phyloP scores from a whole-genome alignment of 2,888 invertebrate species.

The Biston stratarius region DNA sequence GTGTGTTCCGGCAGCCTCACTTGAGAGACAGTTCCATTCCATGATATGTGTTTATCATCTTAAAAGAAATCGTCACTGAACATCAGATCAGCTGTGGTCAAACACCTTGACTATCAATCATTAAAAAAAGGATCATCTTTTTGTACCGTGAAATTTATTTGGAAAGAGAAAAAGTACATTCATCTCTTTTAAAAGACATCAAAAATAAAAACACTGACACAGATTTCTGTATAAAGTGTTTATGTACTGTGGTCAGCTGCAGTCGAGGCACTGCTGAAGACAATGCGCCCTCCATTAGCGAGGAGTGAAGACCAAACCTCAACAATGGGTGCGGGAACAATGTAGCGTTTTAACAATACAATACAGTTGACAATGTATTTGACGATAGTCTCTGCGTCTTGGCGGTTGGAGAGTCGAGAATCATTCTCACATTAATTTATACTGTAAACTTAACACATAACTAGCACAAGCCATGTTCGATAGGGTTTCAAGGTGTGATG shows the following conservation, averaged over 20 bases:
- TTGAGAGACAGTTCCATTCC: too few species aligned
- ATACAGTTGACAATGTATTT: slow-evolving; percentile 81
- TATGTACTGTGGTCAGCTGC: slow-evolving; percentile 42
- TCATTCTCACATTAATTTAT: background rate
- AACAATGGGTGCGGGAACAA: slow-evolving; percentile 62
- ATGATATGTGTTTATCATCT: too few species aligned
- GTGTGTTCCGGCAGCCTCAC: too few species aligned
- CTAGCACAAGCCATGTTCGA: too few species aligned
- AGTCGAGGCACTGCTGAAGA: slow-evolving; percentile 61
- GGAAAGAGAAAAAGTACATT: too few species aligned
- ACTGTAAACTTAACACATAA: background rate
- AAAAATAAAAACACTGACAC: background rate
- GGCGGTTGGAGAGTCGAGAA: slow-evolving; percentile 24
- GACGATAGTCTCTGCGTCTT: slow-evolving; percentile 68
- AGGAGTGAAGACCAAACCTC: slow-evolving; percentile 74
- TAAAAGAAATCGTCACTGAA: too few species aligned
- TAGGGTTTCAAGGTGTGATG: too few species aligned
- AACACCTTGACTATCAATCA: too few species aligned
- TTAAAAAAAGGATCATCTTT: too few species aligned
- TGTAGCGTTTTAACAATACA: slow-evolving; percentile 78
- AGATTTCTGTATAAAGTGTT: background rate
- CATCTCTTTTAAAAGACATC: too few species aligned
- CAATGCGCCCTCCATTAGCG: slow-evolving; percentile 81
- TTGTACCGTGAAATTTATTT: too few species aligned
- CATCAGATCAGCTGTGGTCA: too few species aligned